Evolutionary conservation across 2,888 invertebrate genomes (phyloP).

Genomic region (Zygogramma bicolorata): DNA sequence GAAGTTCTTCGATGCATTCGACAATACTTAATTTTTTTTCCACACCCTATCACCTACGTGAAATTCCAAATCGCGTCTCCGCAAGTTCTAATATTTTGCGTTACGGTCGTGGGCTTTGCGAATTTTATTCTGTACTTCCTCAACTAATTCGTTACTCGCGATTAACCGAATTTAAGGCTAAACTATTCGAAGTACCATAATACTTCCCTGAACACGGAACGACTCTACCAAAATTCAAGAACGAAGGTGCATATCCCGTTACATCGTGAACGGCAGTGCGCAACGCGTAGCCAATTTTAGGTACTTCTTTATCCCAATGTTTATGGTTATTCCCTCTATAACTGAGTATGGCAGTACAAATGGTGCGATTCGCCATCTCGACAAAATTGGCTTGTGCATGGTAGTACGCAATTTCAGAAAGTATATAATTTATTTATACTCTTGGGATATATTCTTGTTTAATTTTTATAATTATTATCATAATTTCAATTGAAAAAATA

Average conservation of each 20-base stretch:
- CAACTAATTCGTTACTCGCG: neutral
- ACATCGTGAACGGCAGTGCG: too few relatives aligned
- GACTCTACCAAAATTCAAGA: too few relatives aligned
- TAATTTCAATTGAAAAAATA: too few relatives aligned
- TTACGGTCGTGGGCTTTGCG: neutral
- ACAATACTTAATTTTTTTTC: too few relatives aligned
- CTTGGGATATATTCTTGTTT: neutral
- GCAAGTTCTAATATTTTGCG: slow-evolving; percentile 1
- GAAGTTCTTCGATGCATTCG: neutral
- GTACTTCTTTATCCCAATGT: neutral
- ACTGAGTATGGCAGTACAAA: too few relatives aligned
- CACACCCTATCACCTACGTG: neutral
- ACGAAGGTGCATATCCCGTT: too few relatives aligned
- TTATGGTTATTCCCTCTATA: too few relatives aligned
- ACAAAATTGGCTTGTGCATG: neutral
- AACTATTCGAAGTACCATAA: neutral
- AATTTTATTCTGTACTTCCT: neutral
- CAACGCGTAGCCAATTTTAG: neutral
- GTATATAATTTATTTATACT: too few relatives aligned
- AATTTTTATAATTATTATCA: neutral
- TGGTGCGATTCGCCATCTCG: neutral
- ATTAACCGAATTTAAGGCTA: neutral
- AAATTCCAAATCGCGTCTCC: slow-evolving; percentile 6
- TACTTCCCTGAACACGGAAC: too few relatives aligned
- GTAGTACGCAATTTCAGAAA: neutral